Evolutionary conservation across 2,797 vertebrate genomes (phyloP), one percentile per base, ranked within the genome.

Genomic region (Coranthus polyacanthus): DNA sequence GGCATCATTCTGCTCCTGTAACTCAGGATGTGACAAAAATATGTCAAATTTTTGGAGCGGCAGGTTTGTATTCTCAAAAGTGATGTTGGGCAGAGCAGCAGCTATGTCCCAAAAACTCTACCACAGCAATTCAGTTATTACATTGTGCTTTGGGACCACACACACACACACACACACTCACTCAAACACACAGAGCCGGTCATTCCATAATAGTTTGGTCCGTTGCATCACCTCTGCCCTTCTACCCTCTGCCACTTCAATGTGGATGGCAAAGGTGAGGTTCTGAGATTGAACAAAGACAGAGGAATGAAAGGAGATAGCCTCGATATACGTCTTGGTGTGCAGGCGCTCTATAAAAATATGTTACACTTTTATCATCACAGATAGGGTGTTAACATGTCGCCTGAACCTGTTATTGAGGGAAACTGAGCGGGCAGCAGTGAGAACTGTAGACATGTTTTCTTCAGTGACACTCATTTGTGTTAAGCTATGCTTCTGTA

Each of bases 201-300:
- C 53, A 59, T 57, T 53, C 26, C 18, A 54, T 76, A 77, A 84
- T 66, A 66, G 61, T 77, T 70, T 72, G 64, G 38, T 74, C 76
- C 13, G 18, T 53, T 50, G 74, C 42, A 49, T 4, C 62, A 56
- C 62, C 63, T 72, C 34, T 70, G 60, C 41, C 24, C 24, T 26
- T 26, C 24, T 26, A 3, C 6, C 24, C 24, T 37, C 51, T 64
- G 1, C 69, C 57, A 69, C 18, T 13, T 37, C 38, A 55, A 46
- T 16, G 4, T 61, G 17, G 16, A 42, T 15, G 24, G 36, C 46
- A 61, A 44, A 76, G 68, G 21, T 59, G 52, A 65, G 17, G 43
- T 69, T 8, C 42, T 50, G 45, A 77, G 62, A 67, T 61, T 37
- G 54, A 43, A 57, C 42, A 43, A 55, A 15, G 44, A 37, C 41